Conservation (phyloP, 1,140 invertebrate genomes). For the Zeugodacus cucurbitae region DNA sequence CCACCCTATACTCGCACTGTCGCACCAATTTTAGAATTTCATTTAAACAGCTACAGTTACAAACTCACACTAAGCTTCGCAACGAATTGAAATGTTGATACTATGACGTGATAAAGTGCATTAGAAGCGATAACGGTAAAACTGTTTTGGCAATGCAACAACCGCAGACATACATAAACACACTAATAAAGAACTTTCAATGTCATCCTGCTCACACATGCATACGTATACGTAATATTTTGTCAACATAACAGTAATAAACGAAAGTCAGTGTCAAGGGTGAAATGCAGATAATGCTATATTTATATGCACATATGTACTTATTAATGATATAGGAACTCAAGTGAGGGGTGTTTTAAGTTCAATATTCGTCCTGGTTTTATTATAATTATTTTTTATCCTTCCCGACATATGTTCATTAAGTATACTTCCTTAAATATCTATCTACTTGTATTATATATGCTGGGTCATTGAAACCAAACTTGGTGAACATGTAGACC, state of each 20-base stretch:
- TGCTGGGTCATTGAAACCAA: too few species aligned
- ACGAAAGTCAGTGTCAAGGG: constrained; percentile 20
- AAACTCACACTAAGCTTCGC: not conserved
- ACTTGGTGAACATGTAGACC: too few species aligned
- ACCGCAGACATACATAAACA: not conserved
- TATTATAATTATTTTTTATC: too few species aligned
- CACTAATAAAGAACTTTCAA: not conserved
- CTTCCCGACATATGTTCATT: too few species aligned
- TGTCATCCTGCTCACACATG: not conserved
- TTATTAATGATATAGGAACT: not conserved
- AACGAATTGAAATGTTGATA: not conserved
- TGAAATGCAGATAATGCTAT: not conserved
- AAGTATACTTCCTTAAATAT: too few species aligned
- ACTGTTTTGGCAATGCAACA: not conserved
- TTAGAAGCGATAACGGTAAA: not conserved
- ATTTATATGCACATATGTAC: not conserved
- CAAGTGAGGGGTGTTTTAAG: too few species aligned
- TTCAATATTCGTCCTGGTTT: too few species aligned
- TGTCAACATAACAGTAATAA: not conserved
- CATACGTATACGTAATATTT: not conserved
- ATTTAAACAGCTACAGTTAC: not conserved
- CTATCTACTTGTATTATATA: too few species aligned
- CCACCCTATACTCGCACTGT: too few species aligned
- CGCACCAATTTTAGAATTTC: not conserved
- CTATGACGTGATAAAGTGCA: not conserved